Percentiles rank a stretch among this genome's conserved stretches.
phyloP scores from a whole-genome alignment of 2,888 invertebrate species.

The Drosophila tanythrix region DNA sequence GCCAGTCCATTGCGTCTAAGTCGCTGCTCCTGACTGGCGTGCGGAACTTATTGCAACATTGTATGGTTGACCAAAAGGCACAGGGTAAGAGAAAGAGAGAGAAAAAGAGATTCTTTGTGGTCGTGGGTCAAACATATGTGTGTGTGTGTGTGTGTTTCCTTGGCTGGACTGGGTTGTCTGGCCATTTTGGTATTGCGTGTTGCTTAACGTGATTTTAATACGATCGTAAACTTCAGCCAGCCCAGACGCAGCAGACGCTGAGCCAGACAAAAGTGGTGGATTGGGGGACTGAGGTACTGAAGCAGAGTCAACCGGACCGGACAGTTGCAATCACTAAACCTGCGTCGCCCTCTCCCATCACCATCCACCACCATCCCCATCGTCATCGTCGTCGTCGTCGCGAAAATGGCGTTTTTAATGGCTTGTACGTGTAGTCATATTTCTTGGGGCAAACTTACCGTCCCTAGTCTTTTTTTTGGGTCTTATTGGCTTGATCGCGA shows the following conservation, averaged over 20 bases:
- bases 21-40: conserved; percentile 38
- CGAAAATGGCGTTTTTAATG: conserved; percentile 77
- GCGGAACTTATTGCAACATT: conserved; percentile 77
- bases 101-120: conserved; percentile 48
- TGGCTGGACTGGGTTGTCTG: conserved; percentile 45
- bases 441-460: conserved; percentile 62
- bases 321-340: conserved; percentile 69
- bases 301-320: conserved; percentile 34
- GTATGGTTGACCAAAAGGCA: conserved; percentile 46
- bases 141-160: conserved; percentile 21
- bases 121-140: conserved; percentile 51
- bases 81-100: neutral
- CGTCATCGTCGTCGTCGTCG: conserved; percentile 22
- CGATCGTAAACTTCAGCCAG: conserved; percentile 75
- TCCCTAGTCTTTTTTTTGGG: conserved; percentile 41
- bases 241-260: conserved; percentile 65
- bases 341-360: conserved; percentile 32
- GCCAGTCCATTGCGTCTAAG: conserved; percentile 30
- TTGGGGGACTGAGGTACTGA: conserved; percentile 3
- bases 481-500: conserved; percentile 51
- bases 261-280: conserved; percentile 66
- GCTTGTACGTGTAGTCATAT: conserved; percentile 79
- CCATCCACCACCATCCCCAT: conserved; percentile 16
- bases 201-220: conserved; percentile 81
- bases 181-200: conserved; percentile 76